Evolutionary conservation across 1,140 invertebrate genomes (phyloP).

Genomic region (Cyclargus thomasi): DNA sequence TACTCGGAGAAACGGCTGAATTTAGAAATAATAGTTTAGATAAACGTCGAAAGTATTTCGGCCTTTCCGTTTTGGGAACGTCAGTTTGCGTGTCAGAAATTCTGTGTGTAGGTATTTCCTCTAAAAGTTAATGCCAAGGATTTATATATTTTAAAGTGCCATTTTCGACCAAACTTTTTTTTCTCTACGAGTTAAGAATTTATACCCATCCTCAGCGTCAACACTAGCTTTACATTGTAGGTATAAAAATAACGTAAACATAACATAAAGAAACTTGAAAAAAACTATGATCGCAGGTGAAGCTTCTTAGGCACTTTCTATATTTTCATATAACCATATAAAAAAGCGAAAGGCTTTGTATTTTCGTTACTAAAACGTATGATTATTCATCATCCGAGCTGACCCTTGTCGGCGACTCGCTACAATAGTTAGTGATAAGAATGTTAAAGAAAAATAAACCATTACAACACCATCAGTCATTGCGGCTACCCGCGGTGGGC

Average conservation of each 20-base stretch:
- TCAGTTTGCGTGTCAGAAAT: background rate
- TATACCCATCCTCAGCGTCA: no score
- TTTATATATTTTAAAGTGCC: no score
- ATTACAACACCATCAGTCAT: conserved; percentile 71
- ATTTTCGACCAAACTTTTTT: no score
- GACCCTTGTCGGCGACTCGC: conserved; percentile 31
- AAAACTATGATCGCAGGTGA: no score
- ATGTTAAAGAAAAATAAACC: conserved; percentile 70
- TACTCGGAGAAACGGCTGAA: conserved; percentile 15
- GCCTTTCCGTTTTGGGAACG: background rate
- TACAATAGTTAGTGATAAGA: conserved; percentile 64
- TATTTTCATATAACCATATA: background rate
- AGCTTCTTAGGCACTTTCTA: background rate
- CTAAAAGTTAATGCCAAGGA: background rate
- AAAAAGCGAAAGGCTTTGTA: conserved; percentile 1
- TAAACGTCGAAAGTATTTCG: conserved; percentile 5
- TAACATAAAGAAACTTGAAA: no score
- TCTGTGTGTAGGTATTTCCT: background rate
- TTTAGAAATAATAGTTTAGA: conserved; percentile 2
- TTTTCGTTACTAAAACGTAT: conserved; percentile 21
- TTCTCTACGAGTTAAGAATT: no score
- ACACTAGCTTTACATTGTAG: no score
- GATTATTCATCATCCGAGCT: conserved; percentile 23
- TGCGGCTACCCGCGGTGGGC: conserved; percentile 58
- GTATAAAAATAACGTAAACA: no score